Evolutionary conservation across 2,797 vertebrate species (phyloP), one percentile per base, ranked within the genome.

Genomic region (Melanotaenia parkinsoni): DNA sequence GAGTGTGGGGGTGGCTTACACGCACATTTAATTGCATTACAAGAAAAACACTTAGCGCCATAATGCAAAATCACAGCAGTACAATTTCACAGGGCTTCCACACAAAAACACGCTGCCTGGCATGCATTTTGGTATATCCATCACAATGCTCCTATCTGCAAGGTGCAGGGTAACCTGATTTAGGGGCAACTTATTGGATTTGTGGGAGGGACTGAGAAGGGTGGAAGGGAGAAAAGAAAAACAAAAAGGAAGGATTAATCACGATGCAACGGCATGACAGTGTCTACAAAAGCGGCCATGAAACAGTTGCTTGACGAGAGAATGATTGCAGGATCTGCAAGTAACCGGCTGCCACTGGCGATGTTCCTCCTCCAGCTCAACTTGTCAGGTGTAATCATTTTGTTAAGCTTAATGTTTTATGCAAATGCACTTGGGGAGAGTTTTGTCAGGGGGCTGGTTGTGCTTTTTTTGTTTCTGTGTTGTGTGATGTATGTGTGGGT

Each of bases 301-400:
- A 90, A 92, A 91, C 92, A 89, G 89, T 90, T 90, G 91, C 91
- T 93, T 91, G 93, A 93, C 90, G 90, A 92, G 93, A 89, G 93
- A 94, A 91, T 91, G 93, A 94, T 93, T 92, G 92, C 91, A 82
- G 88, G 91, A 94, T 93, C 91, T 88, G 89, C 90, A 77, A 91
- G 92, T 93, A 93, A 91, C 93, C 89, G 89, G 85, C 92, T 93
- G 93, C 94, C 94, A 95, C 92, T 78, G 94, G 93, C 93, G 87
- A 93, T 93, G 92, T 92, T 94, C 93, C 89, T 94, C 93, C 91
- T 93, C 88, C 92, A 91, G 93, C 94, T 94, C 93, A 89, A 92
- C 92, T 93, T 95, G 95, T 95, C 94, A 95, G 94, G 94, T 95
- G 94, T 93, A 94, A 95, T 95, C 94, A 94, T 95, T 95, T 95